Evolutionary conservation across 2,113 vertebrate genomes (phyloP).

Genomic region (Thinocorus orbignyianus): DNA sequence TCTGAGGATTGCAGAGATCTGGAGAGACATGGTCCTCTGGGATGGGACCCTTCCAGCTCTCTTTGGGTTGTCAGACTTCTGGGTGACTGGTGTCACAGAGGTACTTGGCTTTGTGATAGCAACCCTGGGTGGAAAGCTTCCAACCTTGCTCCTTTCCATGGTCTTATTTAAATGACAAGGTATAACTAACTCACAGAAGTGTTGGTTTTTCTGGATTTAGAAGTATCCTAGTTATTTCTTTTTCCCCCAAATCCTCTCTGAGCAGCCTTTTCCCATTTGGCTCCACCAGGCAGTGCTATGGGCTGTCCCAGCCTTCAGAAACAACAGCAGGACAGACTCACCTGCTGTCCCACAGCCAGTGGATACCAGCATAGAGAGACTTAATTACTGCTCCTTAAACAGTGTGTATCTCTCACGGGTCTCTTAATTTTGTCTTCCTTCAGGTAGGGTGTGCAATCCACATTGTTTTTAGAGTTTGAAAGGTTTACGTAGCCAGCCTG

Average conservation of each 20-base stretch:
- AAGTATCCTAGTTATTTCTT: background rate
- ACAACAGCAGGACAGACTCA: fast-evolving
- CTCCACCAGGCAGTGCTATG: background rate
- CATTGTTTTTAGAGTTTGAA: background rate
- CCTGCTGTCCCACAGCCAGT: background rate
- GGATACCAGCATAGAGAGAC: background rate
- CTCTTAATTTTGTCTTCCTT: background rate
- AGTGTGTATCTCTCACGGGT: background rate
- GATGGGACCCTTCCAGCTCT: background rate
- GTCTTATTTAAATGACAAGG: background rate
- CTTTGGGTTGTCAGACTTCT: background rate
- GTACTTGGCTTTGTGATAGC: background rate
- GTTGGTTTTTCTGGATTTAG: background rate
- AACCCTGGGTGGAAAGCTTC: background rate
- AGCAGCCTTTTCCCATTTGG: background rate
- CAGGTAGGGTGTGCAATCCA: background rate
- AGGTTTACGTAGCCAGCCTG: background rate
- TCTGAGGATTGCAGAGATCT: background rate
- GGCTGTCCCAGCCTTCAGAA: background rate
- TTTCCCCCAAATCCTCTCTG: background rate
- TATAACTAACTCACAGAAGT: background rate
- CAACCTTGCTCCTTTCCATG: background rate
- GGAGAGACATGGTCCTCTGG: fast-evolving
- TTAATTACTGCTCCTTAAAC: background rate
- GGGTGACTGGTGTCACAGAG: background rate